Evolutionary conservation across 2,797 vertebrate species (phyloP).

Genomic region (Syndactyla subalaris): DNA sequence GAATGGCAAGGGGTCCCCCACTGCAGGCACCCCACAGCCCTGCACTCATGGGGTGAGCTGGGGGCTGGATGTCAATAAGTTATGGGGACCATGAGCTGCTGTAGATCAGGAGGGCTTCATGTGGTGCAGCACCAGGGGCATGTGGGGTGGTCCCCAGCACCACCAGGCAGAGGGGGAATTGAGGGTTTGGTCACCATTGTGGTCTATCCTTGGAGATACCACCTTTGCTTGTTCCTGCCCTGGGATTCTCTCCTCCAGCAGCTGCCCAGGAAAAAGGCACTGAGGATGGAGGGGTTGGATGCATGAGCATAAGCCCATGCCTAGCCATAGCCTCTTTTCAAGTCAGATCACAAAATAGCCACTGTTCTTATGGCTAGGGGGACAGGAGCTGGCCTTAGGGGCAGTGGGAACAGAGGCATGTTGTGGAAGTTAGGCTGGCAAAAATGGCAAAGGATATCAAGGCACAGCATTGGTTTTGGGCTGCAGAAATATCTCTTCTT

Average conservation of each 20-base stretch:
- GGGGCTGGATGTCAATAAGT: background rate
- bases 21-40: background rate
- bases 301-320: background rate
- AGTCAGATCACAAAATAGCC: background rate
- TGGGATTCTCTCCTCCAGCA: background rate
- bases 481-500: background rate
- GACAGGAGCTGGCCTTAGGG: background rate
- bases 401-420: rapidly evolving
- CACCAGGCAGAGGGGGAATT: rapidly evolving
- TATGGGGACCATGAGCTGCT: rapidly evolving
- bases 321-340: background rate
- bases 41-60: background rate
- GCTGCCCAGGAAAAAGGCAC: background rate
- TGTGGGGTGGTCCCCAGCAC: background rate
- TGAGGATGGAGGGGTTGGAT: background rate
- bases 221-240: background rate
- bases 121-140: background rate
- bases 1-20: background rate
- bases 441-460: rapidly evolving
- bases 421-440: background rate
- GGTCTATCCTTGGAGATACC: background rate
- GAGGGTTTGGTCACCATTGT: background rate
- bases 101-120: background rate
- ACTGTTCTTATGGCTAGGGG: background rate
- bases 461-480: background rate